Conservation (phyloP, 2,113 vertebrate species). For the Aphelocoma coerulescens region DNA sequence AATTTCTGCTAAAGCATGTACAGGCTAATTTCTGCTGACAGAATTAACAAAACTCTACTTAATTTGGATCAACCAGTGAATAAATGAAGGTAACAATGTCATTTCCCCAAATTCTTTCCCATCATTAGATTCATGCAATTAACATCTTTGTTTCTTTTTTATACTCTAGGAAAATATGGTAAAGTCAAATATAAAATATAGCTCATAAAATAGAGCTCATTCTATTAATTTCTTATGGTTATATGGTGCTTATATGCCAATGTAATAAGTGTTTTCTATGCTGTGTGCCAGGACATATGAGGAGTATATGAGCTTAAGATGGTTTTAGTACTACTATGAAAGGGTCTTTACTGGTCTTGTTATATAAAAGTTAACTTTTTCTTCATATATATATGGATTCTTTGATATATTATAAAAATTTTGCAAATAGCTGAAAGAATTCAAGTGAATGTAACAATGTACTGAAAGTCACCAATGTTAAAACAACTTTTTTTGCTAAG, state of each 20-base stretch:
- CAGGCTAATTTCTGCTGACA: background rate
- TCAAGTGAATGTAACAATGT: background rate
- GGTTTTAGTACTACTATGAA: background rate
- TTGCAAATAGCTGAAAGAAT: background rate
- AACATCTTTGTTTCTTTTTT: background rate
- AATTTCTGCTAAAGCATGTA: background rate
- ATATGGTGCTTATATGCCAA: background rate
- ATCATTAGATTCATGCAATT: background rate
- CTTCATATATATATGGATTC: background rate
- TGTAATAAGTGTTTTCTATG: background rate
- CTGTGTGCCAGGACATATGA: rapidly evolving
- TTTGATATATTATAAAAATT: background rate
- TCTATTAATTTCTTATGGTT: background rate
- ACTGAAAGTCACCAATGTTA: background rate
- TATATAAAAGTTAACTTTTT: background rate
- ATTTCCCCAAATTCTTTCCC: background rate
- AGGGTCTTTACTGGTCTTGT: background rate
- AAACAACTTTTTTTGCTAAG: background rate
- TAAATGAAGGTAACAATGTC: background rate
- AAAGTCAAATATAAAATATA: background rate
- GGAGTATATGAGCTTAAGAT: background rate
- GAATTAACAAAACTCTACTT: constrained; percentile 14
- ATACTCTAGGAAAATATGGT: background rate
- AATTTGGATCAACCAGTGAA: background rate
- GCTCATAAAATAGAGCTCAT: background rate